Evolutionary conservation across 2,888 invertebrate genomes (phyloP), one percentile per base, ranked within the genome.

Genomic region (Leptinotarsa haldemani): DNA sequence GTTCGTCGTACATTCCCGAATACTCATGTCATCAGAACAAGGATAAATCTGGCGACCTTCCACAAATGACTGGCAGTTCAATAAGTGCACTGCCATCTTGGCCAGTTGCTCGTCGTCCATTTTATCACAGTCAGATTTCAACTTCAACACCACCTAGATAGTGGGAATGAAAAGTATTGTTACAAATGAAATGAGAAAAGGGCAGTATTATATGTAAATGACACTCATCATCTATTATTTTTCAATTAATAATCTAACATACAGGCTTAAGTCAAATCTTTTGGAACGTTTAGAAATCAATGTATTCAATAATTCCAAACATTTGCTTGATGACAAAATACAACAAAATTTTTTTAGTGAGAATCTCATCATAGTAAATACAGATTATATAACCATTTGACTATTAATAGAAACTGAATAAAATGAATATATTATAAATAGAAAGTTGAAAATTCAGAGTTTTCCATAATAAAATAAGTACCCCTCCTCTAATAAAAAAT

Each of bases 61-160:
- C 9, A 89, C 88, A 58, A 88, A 88, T 0, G 91, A 90, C 82
- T 93, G 93, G 82, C 93, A 93, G 85, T 93, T 93, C 64, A 93
- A 86, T 48, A 93, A 86, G 84, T 91, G 90, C 18, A 93, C 92
- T 61, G 92, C 90, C 73, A 93, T 83, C 85, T 93, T 93, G 0
- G 91, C 91, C 40, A 93, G 82, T 74, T 92, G 90, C 81, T 93
- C 93, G 81, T 93, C 93, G 40, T 90, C 89, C 85, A 93, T 88
- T 58, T 88, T 88, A 69, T 89, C 86, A 82, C 92, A 93, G 66
- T 90, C 89, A 48, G 88, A 88, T 85, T 89, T 89, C 67, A 93
- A 86, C 82, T 89, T 90, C 81, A 92, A 87, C 1, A 93, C 88
- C 22, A 93, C 90, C 91, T 92, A 46, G 40, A 61, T 12, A 77